A percentile compares a stretch with the other conserved stretches of the same genome.
Conservation (phyloP, 2,797 vertebrate genomes). For the Crocidura indochinensis region DNA sequence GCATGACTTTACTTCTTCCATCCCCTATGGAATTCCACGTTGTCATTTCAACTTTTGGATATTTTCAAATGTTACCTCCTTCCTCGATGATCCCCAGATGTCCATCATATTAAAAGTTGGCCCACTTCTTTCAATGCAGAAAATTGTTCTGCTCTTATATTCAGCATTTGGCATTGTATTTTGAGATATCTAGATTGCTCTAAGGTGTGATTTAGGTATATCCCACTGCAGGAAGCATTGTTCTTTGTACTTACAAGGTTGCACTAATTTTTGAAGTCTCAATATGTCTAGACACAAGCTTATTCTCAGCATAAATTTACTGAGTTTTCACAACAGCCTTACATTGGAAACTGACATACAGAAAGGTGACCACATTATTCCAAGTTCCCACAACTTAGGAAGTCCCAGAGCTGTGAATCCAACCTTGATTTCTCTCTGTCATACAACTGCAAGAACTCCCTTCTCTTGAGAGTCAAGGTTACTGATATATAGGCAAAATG, state of each 20-base stretch:
- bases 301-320: not conserved
- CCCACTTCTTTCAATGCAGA: not conserved
- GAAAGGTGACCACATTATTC: not conserved
- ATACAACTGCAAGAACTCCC: not conserved
- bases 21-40: not conserved
- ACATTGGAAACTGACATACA: conserved; percentile 9
- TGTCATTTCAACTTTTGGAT: not conserved
- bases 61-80: not conserved
- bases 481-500: conserved; percentile 9
- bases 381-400: not conserved
- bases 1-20: not conserved
- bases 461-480: conserved; percentile 9
- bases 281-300: not conserved
- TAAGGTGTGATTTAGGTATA: not conserved
- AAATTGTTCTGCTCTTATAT: not conserved
- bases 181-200: not conserved
- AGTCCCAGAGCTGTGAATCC: too few species aligned
- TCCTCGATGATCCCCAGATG: not conserved
- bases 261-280: not conserved
- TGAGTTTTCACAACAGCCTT: conserved; percentile 2
- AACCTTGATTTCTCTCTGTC: not conserved
- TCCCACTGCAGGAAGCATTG: not conserved
- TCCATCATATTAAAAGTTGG: not conserved
- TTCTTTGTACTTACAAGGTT: not conserved
- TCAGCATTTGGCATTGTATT: not conserved